phyloP scores from a whole-genome alignment of 2,797 vertebrate genomes.

The Benthosema pterotum region DNA sequence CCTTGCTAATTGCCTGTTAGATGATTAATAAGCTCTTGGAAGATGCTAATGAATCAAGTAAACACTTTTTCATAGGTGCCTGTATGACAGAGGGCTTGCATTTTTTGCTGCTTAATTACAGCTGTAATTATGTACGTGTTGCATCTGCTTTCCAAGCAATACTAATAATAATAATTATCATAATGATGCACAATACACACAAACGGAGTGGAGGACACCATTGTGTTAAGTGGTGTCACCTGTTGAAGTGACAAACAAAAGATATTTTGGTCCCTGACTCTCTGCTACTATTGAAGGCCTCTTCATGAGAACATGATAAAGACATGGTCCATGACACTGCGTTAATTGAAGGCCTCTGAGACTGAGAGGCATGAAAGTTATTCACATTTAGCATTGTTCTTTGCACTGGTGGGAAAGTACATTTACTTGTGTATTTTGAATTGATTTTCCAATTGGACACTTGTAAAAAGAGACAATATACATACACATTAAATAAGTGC shows the following conservation, averaged over 20 bases:
- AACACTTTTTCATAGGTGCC: constrained; percentile 97
- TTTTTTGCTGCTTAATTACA: constrained; percentile 95
- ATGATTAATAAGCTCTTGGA: constrained; percentile 99
- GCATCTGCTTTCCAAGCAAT: constrained; percentile 92
- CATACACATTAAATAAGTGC: no score
- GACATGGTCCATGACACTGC: constrained; percentile 20
- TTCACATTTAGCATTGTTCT: constrained; percentile 17
- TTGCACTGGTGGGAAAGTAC: not conserved
- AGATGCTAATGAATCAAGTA: constrained; percentile 98
- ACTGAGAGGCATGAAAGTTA: constrained; percentile 26
- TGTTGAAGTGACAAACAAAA: constrained; percentile 51
- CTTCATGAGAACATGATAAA: constrained; percentile 11
- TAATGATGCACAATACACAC: constrained; percentile 69
- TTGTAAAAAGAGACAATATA: no score
- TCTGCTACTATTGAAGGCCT: constrained; percentile 21
- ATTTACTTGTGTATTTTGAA: no score
- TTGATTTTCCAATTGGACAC: no score
- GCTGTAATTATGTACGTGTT: constrained; percentile 98
- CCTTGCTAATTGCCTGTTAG: constrained; percentile 96
- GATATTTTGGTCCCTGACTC: constrained; percentile 26
- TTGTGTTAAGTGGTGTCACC: constrained; percentile 76
- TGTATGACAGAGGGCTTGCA: constrained; percentile 88
- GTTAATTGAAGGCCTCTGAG: constrained; percentile 25
- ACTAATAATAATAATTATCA: constrained; percentile 83
- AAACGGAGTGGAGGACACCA: constrained; percentile 84